These are phyloP conservation scores for Aporophyla lueneburgensis DNA, from an alignment of 2,888 invertebrate species.

Conservation along the genomic window DNA sequence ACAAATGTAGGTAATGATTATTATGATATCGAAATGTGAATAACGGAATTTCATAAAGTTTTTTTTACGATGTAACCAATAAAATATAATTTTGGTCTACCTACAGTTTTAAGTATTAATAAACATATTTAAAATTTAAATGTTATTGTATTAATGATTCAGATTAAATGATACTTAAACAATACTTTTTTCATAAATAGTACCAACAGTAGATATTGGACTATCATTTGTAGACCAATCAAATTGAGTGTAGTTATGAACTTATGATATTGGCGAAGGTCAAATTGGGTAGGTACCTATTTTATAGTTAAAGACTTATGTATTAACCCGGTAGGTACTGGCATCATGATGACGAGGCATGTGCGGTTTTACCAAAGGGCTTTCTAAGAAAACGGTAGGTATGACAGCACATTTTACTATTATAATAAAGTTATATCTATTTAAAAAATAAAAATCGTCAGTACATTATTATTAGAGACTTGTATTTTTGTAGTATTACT, in stretches of 20 bases:
- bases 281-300: neutral
- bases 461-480: neutral
- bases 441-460: neutral
- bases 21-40: neutral
- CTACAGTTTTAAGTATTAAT: neutral
- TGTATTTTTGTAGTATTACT: too few relatives aligned
- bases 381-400: constrained; percentile 11
- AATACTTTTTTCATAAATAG: neutral
- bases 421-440: neutral
- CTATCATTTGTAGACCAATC: neutral
- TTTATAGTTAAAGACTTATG: neutral
- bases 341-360: constrained; percentile 3
- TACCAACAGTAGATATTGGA: too few relatives aligned
- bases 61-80: neutral
- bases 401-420: neutral
- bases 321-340: constrained; percentile 7
- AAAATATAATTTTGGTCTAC: neutral
- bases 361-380: constrained; percentile 15
- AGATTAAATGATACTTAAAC: neutral
- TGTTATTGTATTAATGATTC: neutral
- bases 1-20: neutral
- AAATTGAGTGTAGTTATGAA: constrained; percentile 9
- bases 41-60: neutral
- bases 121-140: neutral
- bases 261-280: neutral